Percentiles rank a stretch among this genome's conserved stretches.
phyloP scores from a whole-genome alignment of 2,888 invertebrate species.

The Stomorhina lunata region DNA sequence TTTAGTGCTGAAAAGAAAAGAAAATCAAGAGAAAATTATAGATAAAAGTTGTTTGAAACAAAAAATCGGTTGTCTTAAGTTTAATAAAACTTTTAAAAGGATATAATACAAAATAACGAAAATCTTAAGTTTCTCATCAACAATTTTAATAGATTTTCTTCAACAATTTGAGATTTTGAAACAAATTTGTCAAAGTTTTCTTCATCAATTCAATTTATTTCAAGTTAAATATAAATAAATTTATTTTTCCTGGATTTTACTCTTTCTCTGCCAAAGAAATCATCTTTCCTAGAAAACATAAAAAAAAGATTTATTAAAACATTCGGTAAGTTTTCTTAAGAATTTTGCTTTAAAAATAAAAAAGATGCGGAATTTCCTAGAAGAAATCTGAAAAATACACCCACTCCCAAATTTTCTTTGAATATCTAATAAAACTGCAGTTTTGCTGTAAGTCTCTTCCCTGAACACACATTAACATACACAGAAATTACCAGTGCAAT shows the following conservation, averaged over 20 bases:
- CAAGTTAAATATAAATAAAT: no score
- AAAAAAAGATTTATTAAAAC: constrained; percentile 17
- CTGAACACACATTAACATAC: background rate
- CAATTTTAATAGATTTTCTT: constrained; percentile 1
- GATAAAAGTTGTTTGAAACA: background rate
- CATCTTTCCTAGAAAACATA: background rate
- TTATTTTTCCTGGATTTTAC: no score
- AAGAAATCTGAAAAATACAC: background rate
- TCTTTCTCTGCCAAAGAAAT: background rate
- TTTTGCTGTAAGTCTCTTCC: background rate
- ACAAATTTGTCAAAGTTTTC: no score
- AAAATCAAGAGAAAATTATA: background rate
- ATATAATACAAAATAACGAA: background rate
- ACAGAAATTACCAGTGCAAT: constrained; percentile 50
- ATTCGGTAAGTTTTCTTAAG: constrained; percentile 31
- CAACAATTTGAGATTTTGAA: constrained; percentile 8
- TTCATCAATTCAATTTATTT: no score
- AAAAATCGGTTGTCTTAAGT: constrained; percentile 38
- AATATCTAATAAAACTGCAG: constrained; percentile 33
- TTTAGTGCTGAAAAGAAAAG: background rate
- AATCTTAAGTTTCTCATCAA: constrained; percentile 20
- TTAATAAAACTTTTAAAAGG: background rate
- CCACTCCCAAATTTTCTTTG: background rate
- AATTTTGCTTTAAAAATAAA: background rate
- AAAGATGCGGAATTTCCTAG: background rate